A percentile compares a stretch with the other conserved stretches of the same genome.
phyloP scores from a whole-genome alignment of 2,888 invertebrate species.

The Dasysyrphus tricinctus region DNA sequence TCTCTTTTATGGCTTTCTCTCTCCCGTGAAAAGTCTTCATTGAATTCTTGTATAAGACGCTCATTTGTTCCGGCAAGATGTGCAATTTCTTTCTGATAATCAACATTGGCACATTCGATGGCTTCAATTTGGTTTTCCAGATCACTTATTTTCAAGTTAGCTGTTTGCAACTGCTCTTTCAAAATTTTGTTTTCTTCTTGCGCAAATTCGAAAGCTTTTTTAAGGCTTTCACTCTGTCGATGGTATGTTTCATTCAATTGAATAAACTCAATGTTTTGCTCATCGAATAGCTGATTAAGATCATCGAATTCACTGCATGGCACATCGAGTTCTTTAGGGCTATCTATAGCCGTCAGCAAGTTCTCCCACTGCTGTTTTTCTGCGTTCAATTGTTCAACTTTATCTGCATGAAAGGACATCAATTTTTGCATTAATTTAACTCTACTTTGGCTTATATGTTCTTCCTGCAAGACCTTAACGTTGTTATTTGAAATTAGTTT shows the following conservation, averaged over 20 bases:
- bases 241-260: constrained; percentile 77
- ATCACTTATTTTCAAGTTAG: constrained; percentile 33
- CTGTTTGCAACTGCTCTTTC: constrained; percentile 69
- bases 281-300: constrained; percentile 79
- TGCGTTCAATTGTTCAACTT: constrained; percentile 78
- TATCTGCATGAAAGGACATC: constrained; percentile 79
- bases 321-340: constrained; percentile 76
- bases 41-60: constrained; percentile 61
- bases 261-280: constrained; percentile 79
- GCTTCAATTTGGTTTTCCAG: constrained; percentile 45
- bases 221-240: constrained; percentile 32
- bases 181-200: constrained; percentile 76
- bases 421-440: constrained; percentile 78
- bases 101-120: constrained; percentile 42
- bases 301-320: constrained; percentile 79
- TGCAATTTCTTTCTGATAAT: constrained; percentile 57
- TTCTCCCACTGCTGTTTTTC: constrained; percentile 80
- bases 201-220: neutral
- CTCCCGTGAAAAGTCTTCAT: constrained; percentile 47
- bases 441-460: constrained; percentile 45
- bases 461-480: neutral
- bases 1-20: constrained; percentile 49
- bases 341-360: constrained; percentile 77
- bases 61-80: constrained; percentile 59
- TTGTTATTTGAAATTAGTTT: neutral